These are phyloP conservation scores for Macrophya annulata DNA, from an alignment of 2,888 invertebrate species.

Conservation along the genomic window DNA sequence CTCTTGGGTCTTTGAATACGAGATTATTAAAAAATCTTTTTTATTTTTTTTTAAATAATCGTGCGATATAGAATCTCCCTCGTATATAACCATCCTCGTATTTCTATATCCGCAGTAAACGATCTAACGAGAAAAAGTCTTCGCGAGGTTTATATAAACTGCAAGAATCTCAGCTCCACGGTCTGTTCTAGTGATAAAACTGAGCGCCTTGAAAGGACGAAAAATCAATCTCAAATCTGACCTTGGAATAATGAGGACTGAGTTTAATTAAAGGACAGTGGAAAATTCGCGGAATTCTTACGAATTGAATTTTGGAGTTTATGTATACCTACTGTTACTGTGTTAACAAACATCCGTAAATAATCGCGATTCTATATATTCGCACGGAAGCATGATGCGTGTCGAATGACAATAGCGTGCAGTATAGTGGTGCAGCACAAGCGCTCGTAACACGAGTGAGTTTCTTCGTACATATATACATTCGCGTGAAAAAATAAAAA, in stretches of 20 bases:
- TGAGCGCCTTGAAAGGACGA: neutral
- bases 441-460: neutral
- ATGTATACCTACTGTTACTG: neutral
- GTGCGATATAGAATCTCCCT: neutral
- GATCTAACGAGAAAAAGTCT: neutral
- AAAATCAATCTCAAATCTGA: constrained; percentile 5
- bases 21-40: neutral
- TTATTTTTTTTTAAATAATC: neutral
- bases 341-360: neutral
- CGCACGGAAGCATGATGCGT: constrained; percentile 13
- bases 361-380: neutral
- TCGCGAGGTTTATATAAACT: neutral
- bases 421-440: neutral
- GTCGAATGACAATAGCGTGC: constrained; percentile 9
- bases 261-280: neutral
- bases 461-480: neutral
- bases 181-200: neutral
- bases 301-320: neutral
- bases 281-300: neutral
- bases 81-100: neutral
- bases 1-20: neutral
- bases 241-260: neutral
- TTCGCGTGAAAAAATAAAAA: neutral
- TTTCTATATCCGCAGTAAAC: neutral
- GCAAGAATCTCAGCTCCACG: neutral